Conservation (phyloP, 2,113 vertebrate species). For the Paracanthobrama guichenoti region DNA sequence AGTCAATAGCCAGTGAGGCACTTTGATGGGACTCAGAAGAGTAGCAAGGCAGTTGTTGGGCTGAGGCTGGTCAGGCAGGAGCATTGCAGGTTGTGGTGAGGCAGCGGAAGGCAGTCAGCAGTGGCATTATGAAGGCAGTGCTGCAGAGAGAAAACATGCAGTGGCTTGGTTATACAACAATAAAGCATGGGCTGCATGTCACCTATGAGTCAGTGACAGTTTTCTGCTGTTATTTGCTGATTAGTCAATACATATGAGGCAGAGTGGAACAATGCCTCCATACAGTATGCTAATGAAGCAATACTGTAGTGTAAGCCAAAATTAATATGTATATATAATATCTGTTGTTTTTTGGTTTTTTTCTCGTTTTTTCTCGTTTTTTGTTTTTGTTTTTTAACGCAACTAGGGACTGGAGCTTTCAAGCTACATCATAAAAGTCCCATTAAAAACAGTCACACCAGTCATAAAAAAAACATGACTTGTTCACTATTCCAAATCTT, state of each 20-base stretch:
- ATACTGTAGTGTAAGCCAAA: background rate
- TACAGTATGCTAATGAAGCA: background rate
- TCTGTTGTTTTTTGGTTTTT: no score
- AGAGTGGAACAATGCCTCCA: background rate
- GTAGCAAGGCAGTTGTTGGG: background rate
- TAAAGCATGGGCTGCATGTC: constrained; percentile 11
- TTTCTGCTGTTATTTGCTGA: background rate
- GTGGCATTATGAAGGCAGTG: background rate
- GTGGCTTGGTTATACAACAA: background rate
- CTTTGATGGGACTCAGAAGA: constrained; percentile 14
- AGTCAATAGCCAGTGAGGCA: background rate
- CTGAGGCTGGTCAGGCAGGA: background rate
- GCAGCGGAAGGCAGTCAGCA: background rate
- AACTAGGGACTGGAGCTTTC: background rate
- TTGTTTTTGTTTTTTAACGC: no score
- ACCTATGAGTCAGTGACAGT: background rate
- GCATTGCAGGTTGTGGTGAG: constrained; percentile 1
- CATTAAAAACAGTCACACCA: background rate
- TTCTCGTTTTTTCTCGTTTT: no score
- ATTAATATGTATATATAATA: background rate
- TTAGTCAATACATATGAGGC: background rate
- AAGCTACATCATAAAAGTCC: background rate
- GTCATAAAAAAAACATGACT: no score
- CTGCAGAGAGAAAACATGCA: background rate
- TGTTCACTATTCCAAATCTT: background rate